A percentile compares a stretch with the other conserved stretches of the same genome.
These are phyloP conservation scores for Periparus ater DNA, from an alignment of 2,797 vertebrate species.

Conservation along the genomic window DNA sequence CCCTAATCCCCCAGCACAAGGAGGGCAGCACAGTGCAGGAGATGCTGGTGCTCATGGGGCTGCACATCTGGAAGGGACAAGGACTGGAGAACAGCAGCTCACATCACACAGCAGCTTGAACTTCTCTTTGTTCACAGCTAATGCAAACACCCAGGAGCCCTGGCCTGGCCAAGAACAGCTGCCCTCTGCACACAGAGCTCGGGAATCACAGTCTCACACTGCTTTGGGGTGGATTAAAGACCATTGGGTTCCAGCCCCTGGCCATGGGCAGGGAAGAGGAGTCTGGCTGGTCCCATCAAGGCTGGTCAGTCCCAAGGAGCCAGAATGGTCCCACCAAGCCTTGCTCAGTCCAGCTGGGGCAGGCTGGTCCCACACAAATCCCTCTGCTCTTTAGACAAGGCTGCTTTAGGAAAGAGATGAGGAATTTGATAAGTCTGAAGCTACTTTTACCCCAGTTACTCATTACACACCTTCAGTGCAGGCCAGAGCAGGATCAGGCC, in stretches of 20 bases:
- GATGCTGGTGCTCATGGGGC: neutral
- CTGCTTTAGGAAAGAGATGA: neutral
- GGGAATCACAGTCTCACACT: neutral
- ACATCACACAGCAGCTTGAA: neutral
- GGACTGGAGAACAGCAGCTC: neutral
- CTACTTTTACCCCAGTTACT: neutral
- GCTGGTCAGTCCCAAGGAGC: neutral
- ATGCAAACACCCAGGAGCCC: neutral
- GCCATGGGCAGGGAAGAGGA: neutral
- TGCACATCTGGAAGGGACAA: neutral
- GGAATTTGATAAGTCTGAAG: neutral
- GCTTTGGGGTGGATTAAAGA: neutral
- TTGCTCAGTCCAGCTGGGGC: neutral
- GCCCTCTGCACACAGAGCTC: neutral
- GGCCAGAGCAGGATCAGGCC: neutral
- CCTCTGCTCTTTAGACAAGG: neutral
- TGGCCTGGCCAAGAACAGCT: neutral
- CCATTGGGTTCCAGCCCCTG: accelerated
- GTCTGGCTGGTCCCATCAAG: neutral
- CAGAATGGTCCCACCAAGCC: neutral
- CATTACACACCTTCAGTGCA: neutral
- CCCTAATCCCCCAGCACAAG: neutral
- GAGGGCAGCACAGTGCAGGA: accelerated
- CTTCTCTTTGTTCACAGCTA: neutral
- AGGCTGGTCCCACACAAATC: neutral